phyloP scores from a whole-genome alignment of 2,113 vertebrate species.

The Apteryx mantelli region DNA sequence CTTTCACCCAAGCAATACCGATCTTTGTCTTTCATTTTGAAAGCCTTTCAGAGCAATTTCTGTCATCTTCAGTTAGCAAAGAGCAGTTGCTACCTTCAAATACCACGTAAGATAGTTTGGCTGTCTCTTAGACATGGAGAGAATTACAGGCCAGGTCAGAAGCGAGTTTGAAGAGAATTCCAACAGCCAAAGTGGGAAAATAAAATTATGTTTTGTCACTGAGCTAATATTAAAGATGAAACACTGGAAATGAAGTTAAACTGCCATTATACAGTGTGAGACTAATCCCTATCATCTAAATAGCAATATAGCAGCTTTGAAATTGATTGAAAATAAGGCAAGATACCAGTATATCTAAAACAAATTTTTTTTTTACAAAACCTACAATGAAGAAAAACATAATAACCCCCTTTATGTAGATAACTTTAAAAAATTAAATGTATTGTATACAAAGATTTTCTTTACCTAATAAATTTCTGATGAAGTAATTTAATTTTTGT shows the following conservation, averaged over 20 bases:
- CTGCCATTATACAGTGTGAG: not conserved
- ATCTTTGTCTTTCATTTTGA: not conserved
- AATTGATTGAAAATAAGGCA: rapidly evolving
- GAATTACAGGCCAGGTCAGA: not conserved
- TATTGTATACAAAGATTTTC: not conserved
- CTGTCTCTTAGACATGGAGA: not conserved
- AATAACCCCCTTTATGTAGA: not conserved
- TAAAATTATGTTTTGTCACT: not conserved
- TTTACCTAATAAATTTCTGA: not conserved
- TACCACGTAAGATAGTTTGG: not conserved
- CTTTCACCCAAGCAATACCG: not conserved
- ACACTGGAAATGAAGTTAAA: not conserved
- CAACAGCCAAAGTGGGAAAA: not conserved
- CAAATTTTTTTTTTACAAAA: not conserved
- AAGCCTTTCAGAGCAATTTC: not conserved
- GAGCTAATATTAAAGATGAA: not conserved
- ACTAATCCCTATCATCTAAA: not conserved
- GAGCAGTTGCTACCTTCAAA: not conserved
- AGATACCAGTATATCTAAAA: not conserved
- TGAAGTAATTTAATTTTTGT: not conserved
- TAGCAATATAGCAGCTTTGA: not conserved
- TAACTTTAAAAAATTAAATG: not conserved
- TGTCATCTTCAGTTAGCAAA: not conserved
- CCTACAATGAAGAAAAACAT: not conserved
- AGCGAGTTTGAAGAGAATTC: not conserved